These are phyloP conservation scores for Philopedon plagiatum DNA, from an alignment of 2,888 invertebrate species.

Conservation along the genomic window DNA sequence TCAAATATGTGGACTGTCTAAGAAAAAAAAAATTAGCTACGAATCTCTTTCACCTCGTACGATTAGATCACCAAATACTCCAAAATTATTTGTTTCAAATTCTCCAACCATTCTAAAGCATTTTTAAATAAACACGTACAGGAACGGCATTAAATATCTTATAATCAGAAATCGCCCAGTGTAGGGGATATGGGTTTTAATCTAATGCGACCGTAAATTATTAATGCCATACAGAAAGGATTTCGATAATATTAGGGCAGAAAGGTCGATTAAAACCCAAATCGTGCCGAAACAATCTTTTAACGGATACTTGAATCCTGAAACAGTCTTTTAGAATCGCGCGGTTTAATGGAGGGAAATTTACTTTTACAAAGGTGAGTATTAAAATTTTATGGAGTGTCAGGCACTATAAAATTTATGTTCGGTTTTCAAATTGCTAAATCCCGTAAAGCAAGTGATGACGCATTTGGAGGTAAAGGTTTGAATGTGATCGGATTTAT, in stretches of 20 bases:
- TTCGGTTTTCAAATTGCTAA: not conserved
- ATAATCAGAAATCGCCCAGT: not conserved
- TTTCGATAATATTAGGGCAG: slow-evolving; percentile 3
- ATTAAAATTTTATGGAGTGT: slow-evolving; percentile 5
- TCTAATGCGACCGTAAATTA: slow-evolving; percentile 2
- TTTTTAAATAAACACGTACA: too few species aligned
- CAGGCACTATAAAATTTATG: slow-evolving; percentile 8
- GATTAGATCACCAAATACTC: too few species aligned
- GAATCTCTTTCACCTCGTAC: too few species aligned
- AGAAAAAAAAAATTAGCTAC: too few species aligned
- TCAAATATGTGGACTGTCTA: too few species aligned
- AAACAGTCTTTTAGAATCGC: not conserved
- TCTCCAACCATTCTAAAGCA: too few species aligned
- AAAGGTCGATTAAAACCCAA: slow-evolving; percentile 11
- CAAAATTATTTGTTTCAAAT: too few species aligned
- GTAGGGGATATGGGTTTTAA: not conserved
- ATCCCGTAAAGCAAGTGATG: not conserved
- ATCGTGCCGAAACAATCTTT: slow-evolving; percentile 9
- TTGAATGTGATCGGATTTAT: not conserved
- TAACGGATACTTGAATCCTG: slow-evolving; percentile 10
- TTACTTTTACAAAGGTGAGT: slow-evolving; percentile 8
- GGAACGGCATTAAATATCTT: not conserved
- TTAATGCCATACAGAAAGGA: slow-evolving; percentile 9
- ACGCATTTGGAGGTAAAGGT: not conserved
- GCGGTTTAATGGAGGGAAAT: not conserved